Percentiles rank a stretch among this genome's conserved stretches.
Evolutionary conservation across 2,888 invertebrate genomes (phyloP).

Genomic region (Agonum fuliginosum): DNA sequence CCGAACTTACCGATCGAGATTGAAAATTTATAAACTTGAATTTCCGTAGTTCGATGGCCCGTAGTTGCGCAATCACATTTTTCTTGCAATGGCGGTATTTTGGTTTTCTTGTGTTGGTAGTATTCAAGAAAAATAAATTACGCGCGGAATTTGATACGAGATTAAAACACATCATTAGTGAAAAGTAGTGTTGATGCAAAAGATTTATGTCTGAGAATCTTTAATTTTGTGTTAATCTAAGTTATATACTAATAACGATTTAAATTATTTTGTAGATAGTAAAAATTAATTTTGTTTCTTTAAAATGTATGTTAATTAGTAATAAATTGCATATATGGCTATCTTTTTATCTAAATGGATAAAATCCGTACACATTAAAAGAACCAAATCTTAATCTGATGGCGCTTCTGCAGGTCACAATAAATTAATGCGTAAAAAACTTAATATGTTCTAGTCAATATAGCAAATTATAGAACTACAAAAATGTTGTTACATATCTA

Average conservation of each 20-base stretch:
- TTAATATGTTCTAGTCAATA: not conserved
- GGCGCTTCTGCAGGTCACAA: not conserved
- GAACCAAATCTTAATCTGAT: not conserved
- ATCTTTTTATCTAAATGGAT: conserved; percentile 27
- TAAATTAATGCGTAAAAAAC: not conserved
- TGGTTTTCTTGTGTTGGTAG: not conserved
- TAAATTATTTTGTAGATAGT: conserved; percentile 6
- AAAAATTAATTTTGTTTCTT: conserved; percentile 12
- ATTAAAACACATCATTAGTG: conserved; percentile 6
- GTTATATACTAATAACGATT: conserved; percentile 4
- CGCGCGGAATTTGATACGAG: not conserved
- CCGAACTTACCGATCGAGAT: not conserved
- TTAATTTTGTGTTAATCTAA: conserved; percentile 3
- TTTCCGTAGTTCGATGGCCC: not conserved
- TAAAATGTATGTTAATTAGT: conserved; percentile 33
- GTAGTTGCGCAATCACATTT: not conserved
- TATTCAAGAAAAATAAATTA: conserved; percentile 5
- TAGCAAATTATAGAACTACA: not conserved
- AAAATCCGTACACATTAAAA: conserved; percentile 2
- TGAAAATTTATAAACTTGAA: conserved; percentile 18
- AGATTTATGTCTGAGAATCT: not conserved
- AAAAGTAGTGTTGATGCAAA: not conserved
- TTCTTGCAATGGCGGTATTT: conserved; percentile 4
- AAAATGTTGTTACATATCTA: too few relatives aligned
- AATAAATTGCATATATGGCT: conserved; percentile 4